These are phyloP conservation scores for Nephrotoma flavescens DNA, from an alignment of 2,888 invertebrate genomes.

Conservation along the genomic window DNA sequence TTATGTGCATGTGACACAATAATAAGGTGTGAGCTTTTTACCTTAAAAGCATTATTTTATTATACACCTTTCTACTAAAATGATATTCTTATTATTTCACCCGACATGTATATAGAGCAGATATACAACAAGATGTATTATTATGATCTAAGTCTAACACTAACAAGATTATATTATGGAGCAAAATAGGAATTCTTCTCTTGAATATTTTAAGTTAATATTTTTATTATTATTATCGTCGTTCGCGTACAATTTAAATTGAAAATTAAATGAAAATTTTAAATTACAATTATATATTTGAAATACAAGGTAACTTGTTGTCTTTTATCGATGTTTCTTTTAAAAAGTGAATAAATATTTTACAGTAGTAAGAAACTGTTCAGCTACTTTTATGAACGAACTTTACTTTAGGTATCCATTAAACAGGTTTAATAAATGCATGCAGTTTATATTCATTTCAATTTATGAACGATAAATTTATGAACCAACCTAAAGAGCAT, in stretches of 20 bases:
- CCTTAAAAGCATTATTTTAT: neutral
- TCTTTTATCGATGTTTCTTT: neutral
- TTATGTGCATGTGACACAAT: neutral
- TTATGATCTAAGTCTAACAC: neutral
- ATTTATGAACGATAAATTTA: too few species aligned
- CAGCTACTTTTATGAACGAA: too few species aligned
- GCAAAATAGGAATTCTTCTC: neutral
- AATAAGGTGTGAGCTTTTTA: neutral
- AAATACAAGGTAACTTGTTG: neutral
- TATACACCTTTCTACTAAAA: neutral
- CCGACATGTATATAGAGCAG: neutral
- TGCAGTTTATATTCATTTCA: too few species aligned
- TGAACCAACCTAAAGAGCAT: too few species aligned
- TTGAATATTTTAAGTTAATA: neutral
- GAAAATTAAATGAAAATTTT: neutral
- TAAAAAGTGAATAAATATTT: neutral
- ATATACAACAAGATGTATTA: neutral
- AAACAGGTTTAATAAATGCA: too few species aligned
- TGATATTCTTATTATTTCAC: neutral
- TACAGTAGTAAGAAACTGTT: neutral
- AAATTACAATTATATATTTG: neutral
- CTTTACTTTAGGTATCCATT: too few species aligned
- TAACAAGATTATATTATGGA: neutral
- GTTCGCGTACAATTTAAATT: neutral
- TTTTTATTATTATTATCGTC: neutral